Base-by-base conservation (phyloP, 2,888 invertebrate species). In the Rambutsinella grinnellia region DNA sequence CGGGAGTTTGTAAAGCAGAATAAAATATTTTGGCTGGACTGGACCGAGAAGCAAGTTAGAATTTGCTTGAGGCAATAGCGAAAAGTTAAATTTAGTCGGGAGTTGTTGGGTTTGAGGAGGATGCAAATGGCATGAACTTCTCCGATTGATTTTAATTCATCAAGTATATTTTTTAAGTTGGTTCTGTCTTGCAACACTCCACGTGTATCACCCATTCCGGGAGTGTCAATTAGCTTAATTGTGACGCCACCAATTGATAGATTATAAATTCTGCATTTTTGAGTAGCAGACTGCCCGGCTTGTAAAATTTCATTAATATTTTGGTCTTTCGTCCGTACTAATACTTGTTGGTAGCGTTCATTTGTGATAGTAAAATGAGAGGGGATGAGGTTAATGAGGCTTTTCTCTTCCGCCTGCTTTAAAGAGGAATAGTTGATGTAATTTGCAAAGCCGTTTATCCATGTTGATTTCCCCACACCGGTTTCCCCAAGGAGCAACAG, bases 391-490 rank as follows among this genome's bases (percentile, higher is more conserved):
- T 19, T 17, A 3, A 2, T 3, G 1, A 54, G 26, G 3, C 62
- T 23, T 6, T 26, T 26, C 23, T 21, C 27, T 44, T 62, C 46
- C 1, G 70, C 61, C 1, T 49, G 62, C 10, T 61, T 56, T 1
- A 80, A 27, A 6, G 67, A 66, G 1, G 66, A 47, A 28, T 57
- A 72, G 3, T 36, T 8, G 8, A 79, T 15, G 23, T 57, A 80
- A 36, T 80, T 80, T 6, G 63, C 70, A 49, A 80, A 71, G 15
- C 72, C 81, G 47, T 81, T 81, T 15, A 81, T 79, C 76, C 75
- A 81, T 2, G 81, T 81, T 0, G 76, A 76, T 46, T 81, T 81
- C 28, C 81, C 81, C 8, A 81, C 81, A 46, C 81, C 81, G 5
- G 79, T 79, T 49, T 76, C 76, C 1, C 44, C 57, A 24, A 68